These are phyloP conservation scores for Zosterops lateralis DNA, from an alignment of 2,113 vertebrate species.

Conservation along the genomic window DNA sequence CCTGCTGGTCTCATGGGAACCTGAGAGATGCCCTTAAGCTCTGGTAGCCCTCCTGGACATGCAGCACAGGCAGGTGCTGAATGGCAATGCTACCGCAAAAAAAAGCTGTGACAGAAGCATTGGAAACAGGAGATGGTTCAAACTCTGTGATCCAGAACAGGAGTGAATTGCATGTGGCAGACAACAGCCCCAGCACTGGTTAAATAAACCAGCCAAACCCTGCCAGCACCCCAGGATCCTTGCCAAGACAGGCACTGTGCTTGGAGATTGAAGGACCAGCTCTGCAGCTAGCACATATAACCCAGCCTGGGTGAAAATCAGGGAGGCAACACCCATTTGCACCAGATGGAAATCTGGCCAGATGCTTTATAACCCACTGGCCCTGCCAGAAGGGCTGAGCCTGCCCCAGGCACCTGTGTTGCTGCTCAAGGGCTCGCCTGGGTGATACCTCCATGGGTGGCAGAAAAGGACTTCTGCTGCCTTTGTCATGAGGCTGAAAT, in stretches of 20 bases:
- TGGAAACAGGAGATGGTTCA: not conserved
- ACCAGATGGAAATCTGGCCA: not conserved
- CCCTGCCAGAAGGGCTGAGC: not conserved
- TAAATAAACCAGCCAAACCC: not conserved
- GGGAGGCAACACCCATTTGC: not conserved
- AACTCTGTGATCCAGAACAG: not conserved
- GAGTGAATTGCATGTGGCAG: not conserved
- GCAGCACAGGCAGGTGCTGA: not conserved
- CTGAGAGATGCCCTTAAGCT: not conserved
- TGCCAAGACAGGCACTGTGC: not conserved
- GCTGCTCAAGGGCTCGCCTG: not conserved
- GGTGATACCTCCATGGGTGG: not conserved
- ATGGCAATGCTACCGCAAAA: not conserved
- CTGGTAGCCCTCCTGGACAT: not conserved
- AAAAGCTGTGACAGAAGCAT: not conserved
- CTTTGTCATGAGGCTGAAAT: not conserved
- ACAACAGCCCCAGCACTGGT: not conserved
- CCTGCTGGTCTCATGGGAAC: not conserved
- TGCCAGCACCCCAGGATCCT: not conserved
- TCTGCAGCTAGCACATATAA: not conserved
- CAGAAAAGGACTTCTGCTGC: not conserved
- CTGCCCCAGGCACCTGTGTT: rapidly evolving
- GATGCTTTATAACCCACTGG: not conserved
- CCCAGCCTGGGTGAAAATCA: not conserved
- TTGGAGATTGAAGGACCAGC: not conserved